Conservation (phyloP, 2,797 vertebrate genomes). For the Schizopygopsis malacanthus region DNA sequence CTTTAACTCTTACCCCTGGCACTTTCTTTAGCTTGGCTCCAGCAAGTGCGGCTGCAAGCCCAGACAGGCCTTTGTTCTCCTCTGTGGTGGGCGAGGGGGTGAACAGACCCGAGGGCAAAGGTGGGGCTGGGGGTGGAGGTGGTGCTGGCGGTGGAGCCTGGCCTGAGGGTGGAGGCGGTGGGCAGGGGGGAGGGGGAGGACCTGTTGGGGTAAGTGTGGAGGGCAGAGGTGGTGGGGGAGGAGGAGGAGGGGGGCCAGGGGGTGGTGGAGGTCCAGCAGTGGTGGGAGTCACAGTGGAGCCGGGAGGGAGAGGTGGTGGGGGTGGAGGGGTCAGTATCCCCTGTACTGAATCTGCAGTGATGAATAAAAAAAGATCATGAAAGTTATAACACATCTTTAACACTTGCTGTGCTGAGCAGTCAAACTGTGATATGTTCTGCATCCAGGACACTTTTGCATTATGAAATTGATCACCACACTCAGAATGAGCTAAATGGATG, state of each 20-base stretch:
- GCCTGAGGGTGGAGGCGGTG: slow-evolving; percentile 73
- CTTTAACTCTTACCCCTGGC: slow-evolving; percentile 81
- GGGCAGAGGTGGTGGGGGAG: slow-evolving; percentile 80
- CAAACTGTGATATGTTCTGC: not conserved
- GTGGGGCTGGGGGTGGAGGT: slow-evolving; percentile 83
- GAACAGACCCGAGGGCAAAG: slow-evolving; percentile 86
- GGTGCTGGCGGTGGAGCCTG: slow-evolving; percentile 66
- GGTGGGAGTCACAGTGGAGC: slow-evolving; percentile 80
- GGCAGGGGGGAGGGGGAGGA: slow-evolving; percentile 71
- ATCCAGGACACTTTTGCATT: not conserved
- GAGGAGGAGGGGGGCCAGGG: slow-evolving; percentile 83
- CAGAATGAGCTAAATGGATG: slow-evolving; percentile 25
- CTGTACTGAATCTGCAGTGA: slow-evolving; percentile 79
- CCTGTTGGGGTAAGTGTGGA: slow-evolving; percentile 76
- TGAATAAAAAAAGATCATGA: not conserved
- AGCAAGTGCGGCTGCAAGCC: slow-evolving; percentile 92
- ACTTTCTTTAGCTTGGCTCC: slow-evolving; percentile 97
- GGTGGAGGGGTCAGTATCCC: slow-evolving; percentile 87
- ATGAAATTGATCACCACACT: not conserved
- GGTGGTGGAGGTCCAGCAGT: slow-evolving; percentile 74
- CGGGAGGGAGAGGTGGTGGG: slow-evolving; percentile 86
- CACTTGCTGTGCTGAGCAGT: not conserved
- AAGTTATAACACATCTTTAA: not conserved
- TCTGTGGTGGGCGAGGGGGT: slow-evolving; percentile 78
- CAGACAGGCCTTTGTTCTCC: slow-evolving; percentile 89